These are phyloP conservation scores for Itoplectis maculator DNA, from an alignment of 2,888 invertebrate species.

Conservation along the genomic window DNA sequence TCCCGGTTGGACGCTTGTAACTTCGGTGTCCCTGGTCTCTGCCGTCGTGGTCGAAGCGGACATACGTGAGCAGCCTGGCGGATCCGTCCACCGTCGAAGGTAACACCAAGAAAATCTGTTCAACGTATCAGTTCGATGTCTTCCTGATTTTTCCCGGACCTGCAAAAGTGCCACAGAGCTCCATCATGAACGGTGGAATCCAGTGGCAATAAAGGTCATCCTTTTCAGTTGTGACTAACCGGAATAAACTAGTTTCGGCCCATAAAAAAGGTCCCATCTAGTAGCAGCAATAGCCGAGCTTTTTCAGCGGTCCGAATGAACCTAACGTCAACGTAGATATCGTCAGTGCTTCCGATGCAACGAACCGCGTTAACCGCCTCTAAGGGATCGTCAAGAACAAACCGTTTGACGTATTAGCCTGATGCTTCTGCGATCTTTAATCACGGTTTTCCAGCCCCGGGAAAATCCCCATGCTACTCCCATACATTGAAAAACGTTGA, in stretches of 20 bases:
- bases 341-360: no score
- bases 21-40: slow-evolving; percentile 39
- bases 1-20: slow-evolving; percentile 57
- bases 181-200: no score
- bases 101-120: slow-evolving; percentile 71
- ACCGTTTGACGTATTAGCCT: slow-evolving; percentile 76
- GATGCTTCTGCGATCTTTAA: slow-evolving; percentile 43
- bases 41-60: slow-evolving; percentile 42
- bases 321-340: not conserved
- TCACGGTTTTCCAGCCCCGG: not conserved
- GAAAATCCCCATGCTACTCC: no score
- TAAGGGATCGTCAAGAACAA: slow-evolving; percentile 67
- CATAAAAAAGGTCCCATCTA: no score
- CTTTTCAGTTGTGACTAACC: no score
- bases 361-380: no score
- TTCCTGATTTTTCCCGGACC: not conserved
- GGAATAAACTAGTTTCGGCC: no score
- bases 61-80: slow-evolving; percentile 75
- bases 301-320: not conserved
- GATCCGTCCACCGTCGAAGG: slow-evolving; percentile 52
- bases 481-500: slow-evolving; percentile 1
- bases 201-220: no score
- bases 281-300: not conserved
- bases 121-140: slow-evolving; percentile 75
- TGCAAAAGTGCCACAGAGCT: not conserved